Evolutionary conservation across 1,140 invertebrate genomes (phyloP), one percentile per base, ranked within the genome.

Genomic region (Hesperophylax magnus): DNA sequence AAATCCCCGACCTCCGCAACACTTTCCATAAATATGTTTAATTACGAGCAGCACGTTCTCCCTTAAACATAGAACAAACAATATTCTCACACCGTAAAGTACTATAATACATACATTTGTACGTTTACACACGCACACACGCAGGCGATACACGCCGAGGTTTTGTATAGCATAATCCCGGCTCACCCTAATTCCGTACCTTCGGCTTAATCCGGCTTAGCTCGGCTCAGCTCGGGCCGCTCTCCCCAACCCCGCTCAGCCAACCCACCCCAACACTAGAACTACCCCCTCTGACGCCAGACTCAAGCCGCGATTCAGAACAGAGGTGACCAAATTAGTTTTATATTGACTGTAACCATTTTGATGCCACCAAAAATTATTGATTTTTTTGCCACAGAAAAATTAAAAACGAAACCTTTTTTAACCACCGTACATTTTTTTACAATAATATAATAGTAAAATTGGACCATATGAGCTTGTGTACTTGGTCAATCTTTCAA

Each of bases 151-250:
- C 71, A 74, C 17, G 67, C 81, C 47, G 81, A 82, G 81, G 81
- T 80, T 79, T 82, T 74, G 77, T 74, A 74, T 85, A 86, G 85
- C 85, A 85, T 89, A 90, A 90, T 89, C 88, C 87, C 85, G 82
- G 86, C 87, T 90, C 89, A 88, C 87, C 87, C 86, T 89, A 90
- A 89, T 89, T 88, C 87, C 87, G 84, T 88, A 88, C 88, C 87
- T 89, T 88, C 86, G 86, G 86, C 87, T 87, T 89, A 90, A 89
- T 89, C 88, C 89, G 88, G 89, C 89, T 91, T 90, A 87, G 87
- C 87, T 86, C 86, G 86, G 86, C 82, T 61, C n/a, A 80, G 78
- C 79, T 74, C 79, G 58, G 22, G 20, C 85, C 84, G 84, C 83
- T 85, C 61, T 27, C 52, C 77, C 69, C 56, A 24, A 31, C 56